These are phyloP conservation scores for Phalanger gymnotis DNA, from an alignment of 2,797 vertebrate genomes.

Conservation along the genomic window DNA sequence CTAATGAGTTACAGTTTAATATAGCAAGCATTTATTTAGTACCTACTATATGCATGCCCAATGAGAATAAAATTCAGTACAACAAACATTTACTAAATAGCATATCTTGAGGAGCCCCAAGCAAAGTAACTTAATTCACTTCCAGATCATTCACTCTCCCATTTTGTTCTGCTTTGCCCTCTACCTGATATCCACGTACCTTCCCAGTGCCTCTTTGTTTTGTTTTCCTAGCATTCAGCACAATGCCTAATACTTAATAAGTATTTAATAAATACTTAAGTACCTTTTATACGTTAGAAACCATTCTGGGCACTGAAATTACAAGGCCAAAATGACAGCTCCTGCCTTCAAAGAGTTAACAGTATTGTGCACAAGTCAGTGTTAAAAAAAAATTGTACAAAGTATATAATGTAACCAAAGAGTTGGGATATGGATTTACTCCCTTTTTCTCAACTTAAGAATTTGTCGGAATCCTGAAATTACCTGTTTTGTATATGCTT, in stretches of 20 bases:
- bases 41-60: not conserved
- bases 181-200: too few species aligned
- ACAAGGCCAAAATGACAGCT: too few species aligned
- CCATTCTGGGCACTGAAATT: too few species aligned
- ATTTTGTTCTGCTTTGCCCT: not conserved
- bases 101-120: not conserved
- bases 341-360: not conserved
- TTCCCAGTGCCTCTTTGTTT: too few species aligned
- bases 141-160: too few species aligned
- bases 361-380: not conserved
- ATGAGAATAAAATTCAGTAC: not conserved
- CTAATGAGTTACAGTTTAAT: not conserved
- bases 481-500: not conserved
- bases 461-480: not conserved
- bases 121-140: not conserved
- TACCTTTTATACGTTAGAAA: too few species aligned
- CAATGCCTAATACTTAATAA: too few species aligned
- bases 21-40: not conserved
- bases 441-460: not conserved
- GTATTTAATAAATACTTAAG: too few species aligned
- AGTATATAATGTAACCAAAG: not conserved
- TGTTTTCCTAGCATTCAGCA: too few species aligned
- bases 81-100: not conserved
- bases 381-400: not conserved
- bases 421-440: not conserved